Evolutionary conservation across 2,888 invertebrate species (phyloP).

Genomic region (Dryobota labecula): DNA sequence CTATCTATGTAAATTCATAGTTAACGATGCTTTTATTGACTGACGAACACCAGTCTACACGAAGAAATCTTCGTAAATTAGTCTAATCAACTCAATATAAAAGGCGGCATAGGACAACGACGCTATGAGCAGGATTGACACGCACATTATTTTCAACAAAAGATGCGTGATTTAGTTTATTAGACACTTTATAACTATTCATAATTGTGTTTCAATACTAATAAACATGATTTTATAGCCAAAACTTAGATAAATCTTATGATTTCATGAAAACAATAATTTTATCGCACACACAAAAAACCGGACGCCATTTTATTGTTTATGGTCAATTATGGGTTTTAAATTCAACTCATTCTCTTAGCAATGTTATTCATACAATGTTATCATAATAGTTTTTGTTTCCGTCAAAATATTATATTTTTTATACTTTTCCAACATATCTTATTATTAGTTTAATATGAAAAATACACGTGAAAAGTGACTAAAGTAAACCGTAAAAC

Average conservation of each 20-base stretch:
- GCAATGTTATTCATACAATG: conserved; percentile 25
- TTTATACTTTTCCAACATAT: background rate
- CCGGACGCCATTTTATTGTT: conserved; percentile 90
- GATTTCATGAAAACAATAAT: conserved; percentile 86
- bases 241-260: conserved; percentile 70
- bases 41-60: conserved; percentile 67
- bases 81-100: conserved; percentile 80
- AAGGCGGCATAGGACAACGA: conserved; percentile 88
- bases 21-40: conserved; percentile 63
- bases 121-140: conserved; percentile 86
- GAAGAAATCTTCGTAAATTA: conserved; percentile 75
- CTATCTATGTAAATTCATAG: conserved; percentile 71
- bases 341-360: conserved; percentile 52
- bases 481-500: background rate
- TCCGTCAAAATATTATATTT: background rate
- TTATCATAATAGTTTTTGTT: background rate
- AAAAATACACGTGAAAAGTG: background rate
- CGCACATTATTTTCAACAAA: conserved; percentile 78
- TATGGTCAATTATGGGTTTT: conserved; percentile 81
- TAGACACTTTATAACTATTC: conserved; percentile 67
- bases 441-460: rapidly evolving
- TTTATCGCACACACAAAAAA: conserved; percentile 90
- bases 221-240: conserved; percentile 59
- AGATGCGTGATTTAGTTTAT: conserved; percentile 61
- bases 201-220: conserved; percentile 66